phyloP scores from a whole-genome alignment of 1,140 invertebrate species.

The Wasmannia auropunctata region DNA sequence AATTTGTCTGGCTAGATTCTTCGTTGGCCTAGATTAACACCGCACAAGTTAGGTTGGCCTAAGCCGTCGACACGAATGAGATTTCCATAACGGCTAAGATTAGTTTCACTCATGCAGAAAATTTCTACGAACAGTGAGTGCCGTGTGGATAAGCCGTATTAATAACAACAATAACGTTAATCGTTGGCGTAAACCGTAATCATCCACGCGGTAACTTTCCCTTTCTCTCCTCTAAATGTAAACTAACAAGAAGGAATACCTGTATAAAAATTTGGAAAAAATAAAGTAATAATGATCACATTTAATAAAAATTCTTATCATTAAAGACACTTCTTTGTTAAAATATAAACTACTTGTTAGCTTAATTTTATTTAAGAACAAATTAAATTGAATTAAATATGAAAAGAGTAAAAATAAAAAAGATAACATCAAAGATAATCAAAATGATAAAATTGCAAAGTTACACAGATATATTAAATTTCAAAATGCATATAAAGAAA shows the following conservation, averaged over 20 bases:
- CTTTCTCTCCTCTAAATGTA: background rate
- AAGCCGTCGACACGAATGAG: slow-evolving; percentile 33
- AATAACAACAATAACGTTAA: slow-evolving; percentile 73
- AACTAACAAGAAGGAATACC: background rate
- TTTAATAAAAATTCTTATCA: background rate
- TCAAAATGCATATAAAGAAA: too few relatives aligned
- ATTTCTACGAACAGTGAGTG: slow-evolving; percentile 17
- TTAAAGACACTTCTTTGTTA: background rate
- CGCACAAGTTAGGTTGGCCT: slow-evolving; percentile 16
- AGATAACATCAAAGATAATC: background rate
- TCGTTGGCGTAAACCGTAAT: slow-evolving; percentile 66
- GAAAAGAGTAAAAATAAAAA: background rate
- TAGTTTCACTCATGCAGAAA: slow-evolving; percentile 45
- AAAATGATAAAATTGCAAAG: background rate
- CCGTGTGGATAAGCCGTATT: slow-evolving; percentile 64
- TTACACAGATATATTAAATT: background rate
- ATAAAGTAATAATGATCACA: background rate
- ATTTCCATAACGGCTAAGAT: slow-evolving; percentile 54
- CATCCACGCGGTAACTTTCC: background rate
- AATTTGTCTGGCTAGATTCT: background rate
- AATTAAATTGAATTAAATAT: background rate
- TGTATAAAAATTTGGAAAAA: background rate
- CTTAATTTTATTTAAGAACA: background rate
- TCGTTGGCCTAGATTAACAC: slow-evolving; percentile 12
- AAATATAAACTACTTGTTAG: background rate